Evolutionary conservation across 2,113 vertebrate species (phyloP).

Genomic region (Dipodomys stephensi): DNA sequence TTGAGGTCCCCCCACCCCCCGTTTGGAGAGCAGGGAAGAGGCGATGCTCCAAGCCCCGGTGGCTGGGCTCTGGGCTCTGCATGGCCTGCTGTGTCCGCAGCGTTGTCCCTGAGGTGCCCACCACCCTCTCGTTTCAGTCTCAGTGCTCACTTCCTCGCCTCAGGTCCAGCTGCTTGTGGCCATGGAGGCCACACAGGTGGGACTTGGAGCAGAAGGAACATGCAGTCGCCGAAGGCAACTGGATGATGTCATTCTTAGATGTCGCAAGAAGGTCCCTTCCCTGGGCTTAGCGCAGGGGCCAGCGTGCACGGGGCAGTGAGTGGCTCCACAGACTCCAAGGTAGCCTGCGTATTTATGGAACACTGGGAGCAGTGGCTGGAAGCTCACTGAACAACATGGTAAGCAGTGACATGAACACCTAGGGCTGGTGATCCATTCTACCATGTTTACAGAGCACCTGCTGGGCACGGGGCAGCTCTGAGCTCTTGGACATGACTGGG

Average conservation of each 20-base stretch:
- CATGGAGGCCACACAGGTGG: neutral
- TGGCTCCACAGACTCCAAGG: neutral
- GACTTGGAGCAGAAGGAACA: neutral
- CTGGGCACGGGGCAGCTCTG: neutral
- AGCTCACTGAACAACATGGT: neutral
- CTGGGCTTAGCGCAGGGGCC: neutral
- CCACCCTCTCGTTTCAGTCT: neutral
- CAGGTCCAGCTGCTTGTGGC: neutral
- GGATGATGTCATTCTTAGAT: neutral
- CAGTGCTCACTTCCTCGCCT: neutral
- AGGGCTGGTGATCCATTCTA: neutral
- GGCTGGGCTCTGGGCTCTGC: neutral
- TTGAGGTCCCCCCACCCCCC: neutral
- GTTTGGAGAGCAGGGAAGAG: neutral
- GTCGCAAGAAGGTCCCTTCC: neutral
- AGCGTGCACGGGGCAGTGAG: neutral
- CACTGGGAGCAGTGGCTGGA: conserved; percentile 7
- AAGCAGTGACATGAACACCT: neutral
- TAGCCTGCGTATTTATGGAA: neutral
- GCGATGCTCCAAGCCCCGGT: too few species aligned
- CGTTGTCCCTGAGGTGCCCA: too few species aligned
- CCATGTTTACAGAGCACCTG: neutral
- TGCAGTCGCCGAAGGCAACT: neutral
- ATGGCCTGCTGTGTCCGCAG: neutral
- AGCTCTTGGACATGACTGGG: neutral